Evolutionary conservation across 1,140 invertebrate genomes (phyloP).

Genomic region (Saccostrea cuccullata): DNA sequence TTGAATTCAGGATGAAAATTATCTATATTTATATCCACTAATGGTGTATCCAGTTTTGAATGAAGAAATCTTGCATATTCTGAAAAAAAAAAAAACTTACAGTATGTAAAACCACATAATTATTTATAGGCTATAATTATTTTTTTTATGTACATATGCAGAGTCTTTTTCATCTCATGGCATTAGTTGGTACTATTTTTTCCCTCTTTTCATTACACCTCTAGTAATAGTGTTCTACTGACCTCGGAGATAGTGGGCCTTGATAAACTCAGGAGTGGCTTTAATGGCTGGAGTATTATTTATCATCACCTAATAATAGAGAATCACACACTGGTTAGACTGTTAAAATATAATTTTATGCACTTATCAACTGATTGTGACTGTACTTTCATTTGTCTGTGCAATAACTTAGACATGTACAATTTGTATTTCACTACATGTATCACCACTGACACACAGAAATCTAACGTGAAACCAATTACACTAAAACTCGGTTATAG

Average conservation of each 20-base stretch:
- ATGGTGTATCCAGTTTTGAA: slow-evolving; percentile 65
- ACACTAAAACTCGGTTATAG: too few relatives aligned
- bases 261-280: slow-evolving; percentile 72
- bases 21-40: slow-evolving; percentile 65
- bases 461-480: too few relatives aligned
- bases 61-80: slow-evolving; percentile 75
- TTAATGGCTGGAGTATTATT: slow-evolving; percentile 64
- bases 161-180: neutral
- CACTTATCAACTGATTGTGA: too few relatives aligned
- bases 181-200: neutral
- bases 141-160: neutral
- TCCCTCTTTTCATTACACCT: too few relatives aligned
- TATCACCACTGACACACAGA: too few relatives aligned
- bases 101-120: neutral
- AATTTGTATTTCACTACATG: too few relatives aligned
- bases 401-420: too few relatives aligned
- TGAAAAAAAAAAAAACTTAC: slow-evolving; percentile 55
- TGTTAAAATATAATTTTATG: too few relatives aligned
- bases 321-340: too few relatives aligned
- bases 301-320: slow-evolving; percentile 66
- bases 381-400: too few relatives aligned
- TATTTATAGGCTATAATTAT: too few relatives aligned
- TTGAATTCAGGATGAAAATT: slow-evolving; percentile 66
- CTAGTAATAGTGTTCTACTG: neutral
- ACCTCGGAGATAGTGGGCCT: slow-evolving; percentile 74